phyloP scores from a whole-genome alignment of 1,140 invertebrate species.

The Brachionus manjavacas region DNA sequence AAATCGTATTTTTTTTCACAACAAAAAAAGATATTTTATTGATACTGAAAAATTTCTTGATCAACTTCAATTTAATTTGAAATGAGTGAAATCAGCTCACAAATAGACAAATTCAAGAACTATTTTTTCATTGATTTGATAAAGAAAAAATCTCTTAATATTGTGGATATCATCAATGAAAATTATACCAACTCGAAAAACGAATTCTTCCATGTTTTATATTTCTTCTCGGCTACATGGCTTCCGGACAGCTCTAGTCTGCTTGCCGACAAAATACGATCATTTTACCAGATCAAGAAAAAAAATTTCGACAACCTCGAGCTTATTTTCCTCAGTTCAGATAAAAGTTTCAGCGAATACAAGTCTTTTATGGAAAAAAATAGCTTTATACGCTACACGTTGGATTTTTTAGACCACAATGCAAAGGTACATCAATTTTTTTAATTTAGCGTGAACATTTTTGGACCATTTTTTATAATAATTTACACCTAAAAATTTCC shows the following conservation, averaged over 20 bases:
- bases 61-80: not conserved
- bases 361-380: slow-evolving; percentile 14
- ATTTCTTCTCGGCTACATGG: slow-evolving; percentile 29
- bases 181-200: not conserved
- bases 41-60: not conserved
- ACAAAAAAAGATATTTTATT: not conserved
- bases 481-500: no score
- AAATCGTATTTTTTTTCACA: not conserved
- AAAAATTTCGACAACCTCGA: not conserved
- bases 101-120: not conserved
- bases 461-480: no score
- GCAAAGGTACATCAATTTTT: not conserved
- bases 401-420: slow-evolving; percentile 10
- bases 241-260: not conserved
- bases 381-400: not conserved
- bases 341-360: not conserved
- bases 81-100: not conserved
- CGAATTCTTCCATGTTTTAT: not conserved
- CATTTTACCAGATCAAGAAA: not conserved
- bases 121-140: not conserved
- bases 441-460: no score
- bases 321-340: slow-evolving; percentile 18
- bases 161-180: not conserved
- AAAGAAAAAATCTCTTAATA: not conserved
- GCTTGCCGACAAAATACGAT: not conserved